Percentiles rank a stretch among this genome's conserved stretches.
Conservation (phyloP, 2,888 invertebrate species). For the Neoitamus cyanurus region DNA sequence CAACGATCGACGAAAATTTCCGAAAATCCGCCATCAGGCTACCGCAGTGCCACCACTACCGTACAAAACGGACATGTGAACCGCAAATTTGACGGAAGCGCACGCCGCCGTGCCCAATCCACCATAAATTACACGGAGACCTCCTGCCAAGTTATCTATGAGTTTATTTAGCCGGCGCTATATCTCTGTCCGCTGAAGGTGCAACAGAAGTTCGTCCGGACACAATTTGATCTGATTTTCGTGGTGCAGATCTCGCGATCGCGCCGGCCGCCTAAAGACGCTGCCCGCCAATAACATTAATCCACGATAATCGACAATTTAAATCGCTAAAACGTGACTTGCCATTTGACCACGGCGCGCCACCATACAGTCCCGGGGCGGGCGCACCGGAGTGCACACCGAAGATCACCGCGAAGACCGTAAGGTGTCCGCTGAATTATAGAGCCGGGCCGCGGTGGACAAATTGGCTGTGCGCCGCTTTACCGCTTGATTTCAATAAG, state of each 20-base stretch:
- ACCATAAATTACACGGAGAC: constrained; percentile 22
- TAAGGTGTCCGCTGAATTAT: constrained; percentile 34
- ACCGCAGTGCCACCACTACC: neutral
- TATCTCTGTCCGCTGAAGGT: constrained; percentile 24
- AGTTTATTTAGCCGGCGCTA: constrained; percentile 25
- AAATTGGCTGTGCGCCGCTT: constrained; percentile 31
- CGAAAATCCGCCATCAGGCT: neutral
- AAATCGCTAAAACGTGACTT: constrained; percentile 45
- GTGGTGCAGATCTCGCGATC: constrained; percentile 17
- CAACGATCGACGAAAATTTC: neutral
- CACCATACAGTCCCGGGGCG: neutral
- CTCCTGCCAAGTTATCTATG: constrained; percentile 40
- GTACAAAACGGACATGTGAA: neutral
- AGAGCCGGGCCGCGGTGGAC: constrained; percentile 11
- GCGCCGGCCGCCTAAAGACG: constrained; percentile 10
- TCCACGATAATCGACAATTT: constrained; percentile 45
- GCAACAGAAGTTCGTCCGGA: constrained; percentile 38
- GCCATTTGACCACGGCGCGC: constrained; percentile 44
- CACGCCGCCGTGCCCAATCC: neutral
- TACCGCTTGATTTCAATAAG: constrained; percentile 37
- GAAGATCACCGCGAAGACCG: constrained; percentile 19
- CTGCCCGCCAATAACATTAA: constrained; percentile 43
- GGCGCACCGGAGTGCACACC: neutral
- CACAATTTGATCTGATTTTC: constrained; percentile 44
- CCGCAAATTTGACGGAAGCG: constrained; percentile 4